Evolutionary conservation across 2,888 invertebrate species (phyloP), one percentile per base, ranked within the genome.

Genomic region (Parnassius orleans): DNA sequence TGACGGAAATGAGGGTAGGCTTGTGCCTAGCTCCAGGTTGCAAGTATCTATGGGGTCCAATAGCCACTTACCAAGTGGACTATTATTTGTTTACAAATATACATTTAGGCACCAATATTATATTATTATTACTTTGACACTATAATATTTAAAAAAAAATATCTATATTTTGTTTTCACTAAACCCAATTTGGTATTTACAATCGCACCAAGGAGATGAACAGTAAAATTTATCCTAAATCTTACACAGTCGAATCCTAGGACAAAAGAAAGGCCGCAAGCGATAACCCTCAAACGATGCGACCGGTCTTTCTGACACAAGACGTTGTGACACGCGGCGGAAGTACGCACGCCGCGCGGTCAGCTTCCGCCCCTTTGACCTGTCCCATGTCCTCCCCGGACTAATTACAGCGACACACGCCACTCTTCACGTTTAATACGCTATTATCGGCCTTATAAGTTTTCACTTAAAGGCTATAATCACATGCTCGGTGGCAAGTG

Each of bases 311-410:
- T 80, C 80, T 80, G 81, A 72, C 79, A 72, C 79, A 83, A 84
- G 85, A 85, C 82, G 78, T 74, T 74, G 77, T 74, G 79, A 78
- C 84, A 78, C 84, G 78, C 76, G 74, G 77, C 82, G 85, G 86
- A 86, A 83, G 86, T 80, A 69, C 79, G 83, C 83, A 76, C 76
- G 79, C 80, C 80, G 79, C 80, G 82, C 85, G 87, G 87, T 85
- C 87, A 86, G 84, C 83, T 81, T 89, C 89, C 89, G 87, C 72
- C 82, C 80, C 87, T 89, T 89, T 88, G 87, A 86, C 87, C 87
- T 86, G 84, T 72, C 80, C 48, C 79, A 77, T 69, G 70, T 70
- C 75, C 74, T 57, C 63, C 63, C 66, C 73, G 72, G 72, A 83
- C 86, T 86, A 87, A 86, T 86, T 86, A 86, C 86, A 76, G 73